phyloP scores from a whole-genome alignment of 2,113 vertebrate genomes.

The Miniopterus natalensis region DNA sequence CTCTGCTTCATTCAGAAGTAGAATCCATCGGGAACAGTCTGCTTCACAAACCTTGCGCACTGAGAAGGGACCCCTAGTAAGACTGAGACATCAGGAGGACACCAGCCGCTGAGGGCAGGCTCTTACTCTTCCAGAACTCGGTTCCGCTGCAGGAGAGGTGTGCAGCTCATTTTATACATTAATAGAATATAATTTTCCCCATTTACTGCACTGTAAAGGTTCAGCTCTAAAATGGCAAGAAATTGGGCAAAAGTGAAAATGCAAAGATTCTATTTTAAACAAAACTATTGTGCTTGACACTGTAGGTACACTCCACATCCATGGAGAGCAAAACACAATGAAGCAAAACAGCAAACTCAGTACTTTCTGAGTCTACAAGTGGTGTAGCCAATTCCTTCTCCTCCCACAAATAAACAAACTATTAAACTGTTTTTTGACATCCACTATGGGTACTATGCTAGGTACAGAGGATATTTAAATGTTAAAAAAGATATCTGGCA shows the following conservation, averaged over 20 bases:
- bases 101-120: background rate
- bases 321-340: background rate
- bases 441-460: background rate
- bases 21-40: background rate
- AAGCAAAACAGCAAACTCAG: background rate
- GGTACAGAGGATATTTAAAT: background rate
- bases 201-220: background rate
- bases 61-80: background rate
- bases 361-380: background rate
- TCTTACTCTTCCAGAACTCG: background rate
- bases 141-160: background rate
- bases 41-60: background rate
- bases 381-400: background rate
- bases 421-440: background rate
- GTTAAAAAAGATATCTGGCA: background rate
- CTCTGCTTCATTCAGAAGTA: background rate
- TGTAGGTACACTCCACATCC: background rate
- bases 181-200: background rate
- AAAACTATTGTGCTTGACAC: background rate
- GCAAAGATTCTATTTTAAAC: background rate
- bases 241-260: conserved; percentile 2
- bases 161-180: background rate
- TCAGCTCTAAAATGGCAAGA: conserved; percentile 42
- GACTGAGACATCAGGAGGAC: background rate
- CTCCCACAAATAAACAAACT: conserved; percentile 25